Evolutionary conservation across 2,797 vertebrate genomes (phyloP), one percentile per base, ranked within the genome.

Genomic region (Odontamblyopus lacepedii): DNA sequence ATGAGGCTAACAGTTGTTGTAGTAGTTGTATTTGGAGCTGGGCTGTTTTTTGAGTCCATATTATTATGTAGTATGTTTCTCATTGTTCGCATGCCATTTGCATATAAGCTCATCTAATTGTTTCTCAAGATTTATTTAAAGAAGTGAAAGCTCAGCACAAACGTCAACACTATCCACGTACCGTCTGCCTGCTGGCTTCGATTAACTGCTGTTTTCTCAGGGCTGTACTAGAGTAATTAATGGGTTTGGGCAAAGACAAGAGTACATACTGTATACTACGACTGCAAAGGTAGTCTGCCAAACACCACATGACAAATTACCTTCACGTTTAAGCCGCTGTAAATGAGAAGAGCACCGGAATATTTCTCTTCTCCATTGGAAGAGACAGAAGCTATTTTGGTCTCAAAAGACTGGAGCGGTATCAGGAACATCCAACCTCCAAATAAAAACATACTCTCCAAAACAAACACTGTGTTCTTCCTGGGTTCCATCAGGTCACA

Each of bases 301-400:
- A 68, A 75, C 74, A 19, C 23, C 32, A 29, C 51, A 48, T 71
- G 78, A 79, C 72, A 74, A 74, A 68, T 74, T 69, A 35, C 65
- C 74, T 67, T 69, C 67, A 77, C 29, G 73, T 53, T 35, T 29
- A 72, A 48, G 71, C 78, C 74, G 41, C 84, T 81, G 79, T 87
- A 76, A 73, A 78, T 70, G 35, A 27, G 61, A 68, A 63, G 77
- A 87, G 77, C 77, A 79, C 76, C 71, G 62, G 35, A 85, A 66
- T 78, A 70, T 69, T 81, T 79, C 67, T 29, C 61, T 78, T 64
- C 53, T 73, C 72, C 71, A 41, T 71, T 80, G 55, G 57, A 79
- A 70, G 83, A 92, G 79, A 88, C 78, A 77, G 74, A 69, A 85
- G 76, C 68, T 85, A 83, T 89, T 89, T 88, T 72, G 71, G 75